Evolutionary conservation across 2,113 vertebrate species (phyloP), one percentile per base, ranked within the genome.

Genomic region (Tachuris rubrigastra): DNA sequence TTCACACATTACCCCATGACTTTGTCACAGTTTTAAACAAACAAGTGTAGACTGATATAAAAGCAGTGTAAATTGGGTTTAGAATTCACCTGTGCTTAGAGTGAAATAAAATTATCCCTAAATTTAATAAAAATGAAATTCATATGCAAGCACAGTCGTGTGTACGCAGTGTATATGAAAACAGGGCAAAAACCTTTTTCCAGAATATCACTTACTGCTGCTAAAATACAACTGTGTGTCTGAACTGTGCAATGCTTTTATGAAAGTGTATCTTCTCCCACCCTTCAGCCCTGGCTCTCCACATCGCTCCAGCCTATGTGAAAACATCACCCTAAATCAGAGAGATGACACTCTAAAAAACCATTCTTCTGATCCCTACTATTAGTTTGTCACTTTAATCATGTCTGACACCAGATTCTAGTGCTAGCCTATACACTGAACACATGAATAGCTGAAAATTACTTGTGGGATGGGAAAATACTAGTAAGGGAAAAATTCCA

Each of bases 361-460:
- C 5, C 5, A 23, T 59, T 23, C 7, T 33, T 74, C 59, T 12
- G 9, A 11, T 68, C 71, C 20, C 35, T n/a, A 42, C 25, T 19
- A 18, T 28, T 62, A 44, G 8, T 52, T 80, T 52, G 49, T 53
- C 59, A 74, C n/a, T 87, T 67, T 23, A 74, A 46, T 81, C 55
- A 35, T 53, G 62, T 3, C 62, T 60, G 67, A 68, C 63, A 65
- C 12, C 14, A 75, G 85, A 79, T 42, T 44, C 71, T 52, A 65
- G 49, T 47, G 19, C 13, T n/a, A 68, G 2, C 12, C 24, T 42
- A 14, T 14, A 72, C 0, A 0, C 18, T 41, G 44, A 56, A 46
- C 35, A 58, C 2, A 5, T 14, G 35, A 84, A 78, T 8, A 75
- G 39, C 47, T 88, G 79, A 76, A 72, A 93, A 72, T 72, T 33